These are phyloP conservation scores for Cyclargus thomasi DNA, from an alignment of 1,140 invertebrate genomes.

Conservation along the genomic window DNA sequence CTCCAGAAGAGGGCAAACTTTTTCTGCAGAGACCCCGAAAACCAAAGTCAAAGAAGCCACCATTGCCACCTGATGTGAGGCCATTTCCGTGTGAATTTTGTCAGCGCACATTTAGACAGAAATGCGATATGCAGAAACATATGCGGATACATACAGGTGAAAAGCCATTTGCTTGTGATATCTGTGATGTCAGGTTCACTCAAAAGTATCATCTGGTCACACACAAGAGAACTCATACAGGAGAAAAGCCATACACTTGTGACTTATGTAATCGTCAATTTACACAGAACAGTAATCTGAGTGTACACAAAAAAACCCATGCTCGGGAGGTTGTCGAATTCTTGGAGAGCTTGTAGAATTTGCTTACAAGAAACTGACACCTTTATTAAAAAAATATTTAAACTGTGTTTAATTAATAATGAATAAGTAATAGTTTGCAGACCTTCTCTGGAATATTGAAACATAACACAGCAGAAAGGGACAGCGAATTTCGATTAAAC, in stretches of 20 bases:
- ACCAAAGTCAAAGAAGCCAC: not conserved
- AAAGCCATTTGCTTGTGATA: not conserved
- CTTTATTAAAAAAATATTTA: not conserved
- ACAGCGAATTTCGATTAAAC: too few relatives aligned
- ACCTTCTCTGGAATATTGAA: too few relatives aligned
- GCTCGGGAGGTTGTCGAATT: not conserved
- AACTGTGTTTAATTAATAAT: too few relatives aligned
- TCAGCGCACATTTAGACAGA: not conserved
- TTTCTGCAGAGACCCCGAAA: not conserved
- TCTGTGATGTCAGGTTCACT: not conserved
- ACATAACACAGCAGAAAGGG: too few relatives aligned
- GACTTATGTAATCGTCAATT: slow-evolving; percentile 2
- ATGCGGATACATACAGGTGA: not conserved
- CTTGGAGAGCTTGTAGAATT: not conserved
- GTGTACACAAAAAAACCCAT: slow-evolving; percentile 6
- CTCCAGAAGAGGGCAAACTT: not conserved
- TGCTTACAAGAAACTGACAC: not conserved
- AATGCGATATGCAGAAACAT: slow-evolving; percentile 4
- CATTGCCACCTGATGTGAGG: not conserved
- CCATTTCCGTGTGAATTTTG: not conserved
- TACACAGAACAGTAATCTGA: slow-evolving; percentile 9
- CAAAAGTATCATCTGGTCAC: not conserved
- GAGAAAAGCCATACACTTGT: not conserved
- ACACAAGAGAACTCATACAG: slow-evolving; percentile 1
- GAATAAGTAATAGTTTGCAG: too few relatives aligned